Evolutionary conservation across 1,140 invertebrate genomes (phyloP), one percentile per base, ranked within the genome.

Genomic region (Zaprionus capensis): DNA sequence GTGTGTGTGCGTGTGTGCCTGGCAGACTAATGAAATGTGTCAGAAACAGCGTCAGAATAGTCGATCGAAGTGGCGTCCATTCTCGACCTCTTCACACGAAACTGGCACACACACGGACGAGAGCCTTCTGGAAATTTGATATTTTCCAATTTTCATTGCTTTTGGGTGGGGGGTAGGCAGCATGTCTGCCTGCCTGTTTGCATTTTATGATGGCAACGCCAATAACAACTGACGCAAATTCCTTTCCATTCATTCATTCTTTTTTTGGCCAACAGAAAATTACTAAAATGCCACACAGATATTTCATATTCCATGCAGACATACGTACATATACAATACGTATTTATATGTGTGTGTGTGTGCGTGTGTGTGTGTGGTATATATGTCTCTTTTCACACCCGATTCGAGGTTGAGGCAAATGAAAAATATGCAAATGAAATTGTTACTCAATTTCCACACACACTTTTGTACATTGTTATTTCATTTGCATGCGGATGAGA

Each of bases 361-460:
- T 57, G n/a, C 15, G 22, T 22, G 2, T 22, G 22, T 22, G 26
- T 28, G 26, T 28, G 26, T 28, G 26, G n/a, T 64, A 36, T 36
- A 66, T 82, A 64, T 65, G 62, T 77, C 59, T 75, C 58, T 71
- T 56, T 85, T 81, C 74, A 61, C 81, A 81, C 78, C 81, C 71
- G 56, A 71, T n/a, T 53, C 64, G 62, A 69, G 71, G 55, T 58
- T 59, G 34, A 63, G 72, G 66, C 75, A 88, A 87, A 87, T 88
- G 85, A 84, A 81, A 88, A 88, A 88, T 88, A 88, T 88, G 84
- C 84, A 88, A 88, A 88, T 88, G 85, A 88, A 88, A 90, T 88
- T 88, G 85, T 90, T 88, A 79, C 81, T 90, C 84, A 88, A 88
- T 76, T 81, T 76, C 78, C 67, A 78, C 53, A 63, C 26, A 41